These are phyloP conservation scores for Microvelia longipes DNA, from an alignment of 1,140 invertebrate genomes.

Conservation along the genomic window DNA sequence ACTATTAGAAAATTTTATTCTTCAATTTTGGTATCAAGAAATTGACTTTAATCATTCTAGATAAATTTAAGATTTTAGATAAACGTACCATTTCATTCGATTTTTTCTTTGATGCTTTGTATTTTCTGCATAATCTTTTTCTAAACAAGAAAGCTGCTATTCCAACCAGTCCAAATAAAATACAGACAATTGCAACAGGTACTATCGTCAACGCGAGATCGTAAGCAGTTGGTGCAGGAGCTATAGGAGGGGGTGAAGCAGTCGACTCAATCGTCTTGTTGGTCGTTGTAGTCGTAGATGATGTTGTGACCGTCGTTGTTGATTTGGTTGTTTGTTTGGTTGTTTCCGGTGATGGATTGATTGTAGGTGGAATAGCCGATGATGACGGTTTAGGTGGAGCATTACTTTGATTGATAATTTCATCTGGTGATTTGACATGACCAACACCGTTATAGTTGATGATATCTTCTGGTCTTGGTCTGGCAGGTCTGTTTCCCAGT, in stretches of 20 bases:
- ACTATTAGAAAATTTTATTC: too few relatives aligned
- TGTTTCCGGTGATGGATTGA: not conserved
- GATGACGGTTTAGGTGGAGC: not conserved
- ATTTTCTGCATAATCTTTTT: conserved; percentile 37
- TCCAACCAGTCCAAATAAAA: conserved; percentile 28
- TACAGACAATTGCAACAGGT: conserved; percentile 40
- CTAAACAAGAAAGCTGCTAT: conserved; percentile 38
- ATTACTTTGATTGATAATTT: not conserved
- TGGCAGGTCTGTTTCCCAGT: not conserved
- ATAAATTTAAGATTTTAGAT: too few relatives aligned
- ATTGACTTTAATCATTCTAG: too few relatives aligned
- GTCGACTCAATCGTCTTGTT: not conserved
- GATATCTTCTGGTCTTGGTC: not conserved
- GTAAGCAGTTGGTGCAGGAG: conserved; percentile 23
- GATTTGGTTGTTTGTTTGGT: not conserved
- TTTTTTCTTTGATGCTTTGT: conserved; percentile 29
- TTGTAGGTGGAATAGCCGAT: not conserved
- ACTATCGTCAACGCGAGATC: conserved; percentile 39
- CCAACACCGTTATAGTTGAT: too few relatives aligned
- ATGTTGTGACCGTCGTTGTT: conserved; percentile 11
- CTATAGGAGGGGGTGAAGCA: conserved; percentile 8
- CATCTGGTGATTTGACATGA: not conserved
- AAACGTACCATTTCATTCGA: conserved; percentile 38
- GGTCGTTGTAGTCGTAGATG: conserved; percentile 10
- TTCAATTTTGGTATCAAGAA: too few relatives aligned